Conservation (phyloP, 2,888 invertebrate species). For the Oligia fasciuncula region DNA sequence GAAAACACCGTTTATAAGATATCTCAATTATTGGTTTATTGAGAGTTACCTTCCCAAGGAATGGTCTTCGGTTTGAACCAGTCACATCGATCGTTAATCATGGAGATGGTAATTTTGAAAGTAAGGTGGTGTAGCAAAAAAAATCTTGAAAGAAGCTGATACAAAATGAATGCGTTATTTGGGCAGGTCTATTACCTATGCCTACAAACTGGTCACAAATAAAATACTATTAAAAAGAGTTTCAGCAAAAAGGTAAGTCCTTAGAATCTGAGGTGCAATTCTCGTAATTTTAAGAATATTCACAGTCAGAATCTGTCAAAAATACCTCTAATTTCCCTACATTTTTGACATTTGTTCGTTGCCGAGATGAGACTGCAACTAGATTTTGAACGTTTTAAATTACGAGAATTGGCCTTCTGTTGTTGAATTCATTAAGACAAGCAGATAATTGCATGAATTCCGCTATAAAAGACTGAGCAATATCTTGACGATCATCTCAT, state of each 20-base stretch:
- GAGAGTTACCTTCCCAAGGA: background rate
- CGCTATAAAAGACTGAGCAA: slow-evolving; percentile 23
- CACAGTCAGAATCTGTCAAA: too few relatives aligned
- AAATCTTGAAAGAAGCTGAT: background rate
- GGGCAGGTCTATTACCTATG: background rate
- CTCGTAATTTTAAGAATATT: too few relatives aligned
- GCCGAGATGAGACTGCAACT: too few relatives aligned
- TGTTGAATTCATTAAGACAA: background rate
- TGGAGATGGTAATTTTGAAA: slow-evolving; percentile 1
- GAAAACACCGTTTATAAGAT: background rate
- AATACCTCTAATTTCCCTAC: too few relatives aligned
- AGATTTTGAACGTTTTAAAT: too few relatives aligned
- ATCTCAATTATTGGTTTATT: background rate
- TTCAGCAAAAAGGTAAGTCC: background rate
- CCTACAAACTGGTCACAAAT: background rate
- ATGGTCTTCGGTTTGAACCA: background rate
- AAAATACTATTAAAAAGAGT: background rate
- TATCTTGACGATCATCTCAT: slow-evolving; percentile 12
- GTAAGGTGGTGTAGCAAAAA: background rate
- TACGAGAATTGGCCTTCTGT: background rate
- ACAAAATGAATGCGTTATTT: background rate
- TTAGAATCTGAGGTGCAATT: background rate
- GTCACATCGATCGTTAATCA: background rate
- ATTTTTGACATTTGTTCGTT: too few relatives aligned
- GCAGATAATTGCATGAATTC: background rate